Base-by-base conservation (phyloP, 2,113 vertebrate species). In the Ivindomyrus marchei region DNA sequence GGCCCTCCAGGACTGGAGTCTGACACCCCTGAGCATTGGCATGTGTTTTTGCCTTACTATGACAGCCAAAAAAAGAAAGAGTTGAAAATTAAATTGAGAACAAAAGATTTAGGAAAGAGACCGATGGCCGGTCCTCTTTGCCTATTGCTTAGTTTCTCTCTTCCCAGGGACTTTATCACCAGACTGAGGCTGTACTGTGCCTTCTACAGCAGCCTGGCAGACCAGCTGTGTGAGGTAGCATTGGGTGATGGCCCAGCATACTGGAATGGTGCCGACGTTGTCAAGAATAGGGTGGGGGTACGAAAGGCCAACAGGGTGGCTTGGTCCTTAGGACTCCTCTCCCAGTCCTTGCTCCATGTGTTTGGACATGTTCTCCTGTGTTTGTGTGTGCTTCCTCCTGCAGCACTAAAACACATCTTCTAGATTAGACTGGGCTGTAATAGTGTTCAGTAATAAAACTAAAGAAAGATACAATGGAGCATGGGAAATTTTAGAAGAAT, bases 141-240 rank as follows among this genome's bases (percentile, higher is more conserved):
- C 47, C 10, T 49, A 49, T 49, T 49, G 10, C 49, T 10, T 49
- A 2, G 10, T 42, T 87, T 15, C 5, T 58, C 50, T 49, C 21
- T 88, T 94, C 49, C 13, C 93, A 98, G 97, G 91, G 96, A 97
- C 88, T 97, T 98, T 91, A 93, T 98, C 91, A 94, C 90, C 74
- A 96, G 93, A 62, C 95, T 98, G 15, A 93, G 93, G n/a, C 93
- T 93, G 2, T 95, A 96, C 91, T 94, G 95, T 17, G 95, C 97
- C 0, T 97, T 97, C 91, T 98, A 97, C 0, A 94, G 96, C 0
- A 92, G 95, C 89, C 93, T 99, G 94, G 96, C 96, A 0, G 96
- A 98, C 93, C 96, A 96, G 87, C 93, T 97, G 84, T 98, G 97
- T 3, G 96, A 97, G 47, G 92, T 97, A 91, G 96, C 96, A 0